These are phyloP conservation scores for Adelognathus sp. DNA, from an alignment of 2,888 invertebrate species.

Conservation along the genomic window DNA sequence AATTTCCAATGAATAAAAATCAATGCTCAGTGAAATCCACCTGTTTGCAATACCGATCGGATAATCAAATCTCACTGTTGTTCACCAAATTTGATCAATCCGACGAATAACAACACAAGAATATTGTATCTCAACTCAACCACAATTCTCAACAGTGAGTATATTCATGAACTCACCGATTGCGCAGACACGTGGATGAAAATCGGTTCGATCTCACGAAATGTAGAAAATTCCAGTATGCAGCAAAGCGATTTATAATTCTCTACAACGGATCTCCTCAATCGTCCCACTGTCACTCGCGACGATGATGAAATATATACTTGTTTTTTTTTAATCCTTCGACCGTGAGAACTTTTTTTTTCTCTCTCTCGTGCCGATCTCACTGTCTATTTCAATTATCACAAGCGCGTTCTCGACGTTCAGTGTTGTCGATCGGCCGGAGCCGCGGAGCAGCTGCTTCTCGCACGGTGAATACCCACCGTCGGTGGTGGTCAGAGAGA, in stretches of 20 bases:
- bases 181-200: not conserved
- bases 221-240: not conserved
- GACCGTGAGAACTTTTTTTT: not conserved
- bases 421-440: slow-evolving; percentile 17
- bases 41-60: too few relatives aligned
- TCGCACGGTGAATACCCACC: slow-evolving; percentile 4
- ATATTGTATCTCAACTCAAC: too few relatives aligned
- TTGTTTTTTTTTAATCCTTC: not conserved
- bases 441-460: slow-evolving; percentile 12
- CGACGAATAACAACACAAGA: too few relatives aligned
- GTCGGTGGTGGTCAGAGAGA: slow-evolving; percentile 31
- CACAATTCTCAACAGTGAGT: not conserved
- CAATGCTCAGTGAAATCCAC: too few relatives aligned
- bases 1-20: too few relatives aligned
- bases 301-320: not conserved
- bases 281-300: slow-evolving; percentile 13
- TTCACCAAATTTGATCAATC: too few relatives aligned
- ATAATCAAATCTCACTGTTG: too few relatives aligned
- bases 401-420: slow-evolving; percentile 4
- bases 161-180: slow-evolving; percentile 3
- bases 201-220: not conserved
- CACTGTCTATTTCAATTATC: not conserved
- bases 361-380: not conserved
- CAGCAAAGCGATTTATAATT: not conserved
- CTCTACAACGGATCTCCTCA: not conserved